These are phyloP conservation scores for Acleris laterana DNA, from an alignment of 2,888 invertebrate genomes.

Conservation along the genomic window DNA sequence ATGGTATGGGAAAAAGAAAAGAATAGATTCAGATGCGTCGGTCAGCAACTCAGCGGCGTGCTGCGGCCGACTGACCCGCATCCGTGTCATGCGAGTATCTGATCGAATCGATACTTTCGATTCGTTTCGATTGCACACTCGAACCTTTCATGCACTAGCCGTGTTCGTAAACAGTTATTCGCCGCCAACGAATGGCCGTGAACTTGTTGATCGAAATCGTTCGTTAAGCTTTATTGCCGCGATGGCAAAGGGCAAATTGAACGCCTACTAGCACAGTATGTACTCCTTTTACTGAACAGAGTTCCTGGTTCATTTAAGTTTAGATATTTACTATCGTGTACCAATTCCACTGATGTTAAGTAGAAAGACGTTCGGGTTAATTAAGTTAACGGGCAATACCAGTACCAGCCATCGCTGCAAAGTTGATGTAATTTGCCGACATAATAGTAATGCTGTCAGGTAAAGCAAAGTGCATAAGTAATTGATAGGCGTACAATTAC, in stretches of 20 bases:
- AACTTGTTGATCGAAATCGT: constrained; percentile 57
- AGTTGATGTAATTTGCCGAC: constrained; percentile 5
- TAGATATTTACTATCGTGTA: constrained; percentile 9
- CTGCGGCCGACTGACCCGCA: constrained; percentile 67
- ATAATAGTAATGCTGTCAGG: constrained; percentile 14
- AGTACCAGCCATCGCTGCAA: neutral
- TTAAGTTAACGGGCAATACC: neutral
- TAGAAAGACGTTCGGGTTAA: neutral
- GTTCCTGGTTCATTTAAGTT: constrained; percentile 20
- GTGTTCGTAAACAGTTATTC: constrained; percentile 55
- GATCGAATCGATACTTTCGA: constrained; percentile 59
- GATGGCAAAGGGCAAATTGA: constrained; percentile 42
- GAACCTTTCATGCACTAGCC: constrained; percentile 39
- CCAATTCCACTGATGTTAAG: neutral
- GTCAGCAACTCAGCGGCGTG: constrained; percentile 23
- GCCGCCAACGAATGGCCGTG: constrained; percentile 54
- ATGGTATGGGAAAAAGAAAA: neutral
- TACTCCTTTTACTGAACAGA: constrained; percentile 13
- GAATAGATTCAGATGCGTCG: neutral
- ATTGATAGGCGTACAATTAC: constrained; percentile 62
- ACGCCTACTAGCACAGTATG: constrained; percentile 11
- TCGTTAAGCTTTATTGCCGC: constrained; percentile 52
- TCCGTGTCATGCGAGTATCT: constrained; percentile 46
- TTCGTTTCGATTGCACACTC: constrained; percentile 60
- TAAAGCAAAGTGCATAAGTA: constrained; percentile 31